Base-by-base conservation (phyloP, 2,797 vertebrate genomes). In the Hypotaenidia okinawae region DNA sequence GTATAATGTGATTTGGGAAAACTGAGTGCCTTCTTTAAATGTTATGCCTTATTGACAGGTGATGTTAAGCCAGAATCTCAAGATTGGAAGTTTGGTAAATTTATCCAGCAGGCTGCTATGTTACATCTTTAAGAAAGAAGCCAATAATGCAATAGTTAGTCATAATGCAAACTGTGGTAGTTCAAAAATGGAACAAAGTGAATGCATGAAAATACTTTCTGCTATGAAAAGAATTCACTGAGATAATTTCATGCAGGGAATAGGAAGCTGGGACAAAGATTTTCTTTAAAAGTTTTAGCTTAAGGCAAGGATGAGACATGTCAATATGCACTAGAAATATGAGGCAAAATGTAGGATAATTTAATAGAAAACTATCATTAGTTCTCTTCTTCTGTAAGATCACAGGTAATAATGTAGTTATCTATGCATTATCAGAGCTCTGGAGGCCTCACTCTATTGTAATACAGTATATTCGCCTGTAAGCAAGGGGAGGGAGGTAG, bases 131-230 rank as follows among this genome's bases (percentile, higher is more conserved):
- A n/a, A 82, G 66, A 92, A 19, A 51, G 13, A 39, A 59, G 28
- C 5, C 10, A 57, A 35, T 21, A 45, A 57, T 28, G 35, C 6
- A 41, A 39, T n/a, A 33, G 4, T 45, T 33, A 28, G 16, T 25
- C 28, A 9, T 41, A 66, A 15, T 33, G 10, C 8, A 22, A 73
- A 47, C 16, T 5, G 2, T 4, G 1, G 8, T 9, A 1, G 5
- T 11, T 49, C 49, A 79, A 69, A 67, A 54, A 55, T 25, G 4
- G 24, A 51, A 32, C 8, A 55, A 72, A 88, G 10, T 6, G 16
- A 81, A 86, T 49, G 9, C 5, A 39, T 16, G 22, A 84, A 91
- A 15, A 37, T 75, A 72, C 9, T 21, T 67, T 54, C 35, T 73
- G 3, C 16, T 66, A 9, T 30, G 23, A 75, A 81, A 64, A 73